phyloP scores from a whole-genome alignment of 2,797 vertebrate genomes.

The Mycteria americana region DNA sequence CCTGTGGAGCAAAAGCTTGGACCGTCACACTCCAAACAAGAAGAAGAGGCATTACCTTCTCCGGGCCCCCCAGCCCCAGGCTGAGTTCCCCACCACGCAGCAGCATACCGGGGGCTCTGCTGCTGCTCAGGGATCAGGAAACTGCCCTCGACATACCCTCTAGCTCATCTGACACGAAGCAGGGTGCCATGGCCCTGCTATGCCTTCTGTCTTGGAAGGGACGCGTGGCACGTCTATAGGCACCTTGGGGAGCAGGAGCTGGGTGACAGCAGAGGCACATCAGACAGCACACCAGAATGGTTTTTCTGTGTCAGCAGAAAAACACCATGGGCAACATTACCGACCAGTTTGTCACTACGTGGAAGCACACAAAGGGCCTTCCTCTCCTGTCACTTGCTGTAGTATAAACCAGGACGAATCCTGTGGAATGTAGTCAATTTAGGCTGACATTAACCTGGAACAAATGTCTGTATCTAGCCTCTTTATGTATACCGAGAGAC shows the following conservation, averaged over 20 bases:
- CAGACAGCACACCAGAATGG: neutral
- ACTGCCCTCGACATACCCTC: neutral
- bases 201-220: neutral
- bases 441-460: neutral
- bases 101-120: neutral
- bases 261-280: neutral
- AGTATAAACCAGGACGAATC: neutral
- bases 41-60: neutral
- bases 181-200: neutral
- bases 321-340: neutral
- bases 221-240: neutral
- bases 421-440: neutral
- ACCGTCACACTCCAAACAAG: neutral
- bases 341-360: accelerated
- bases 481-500: neutral
- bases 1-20: neutral
- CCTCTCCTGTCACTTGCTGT: neutral
- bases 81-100: neutral
- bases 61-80: neutral
- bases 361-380: neutral
- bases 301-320: too few relatives aligned
- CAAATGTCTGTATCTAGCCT: neutral
- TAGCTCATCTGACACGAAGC: neutral
- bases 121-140: neutral
- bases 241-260: neutral